Percentiles rank a stretch among this genome's conserved stretches.
Conservation (phyloP, 53 echinoderm and acorn worm genomes). For the Henricia sp. region DNA sequence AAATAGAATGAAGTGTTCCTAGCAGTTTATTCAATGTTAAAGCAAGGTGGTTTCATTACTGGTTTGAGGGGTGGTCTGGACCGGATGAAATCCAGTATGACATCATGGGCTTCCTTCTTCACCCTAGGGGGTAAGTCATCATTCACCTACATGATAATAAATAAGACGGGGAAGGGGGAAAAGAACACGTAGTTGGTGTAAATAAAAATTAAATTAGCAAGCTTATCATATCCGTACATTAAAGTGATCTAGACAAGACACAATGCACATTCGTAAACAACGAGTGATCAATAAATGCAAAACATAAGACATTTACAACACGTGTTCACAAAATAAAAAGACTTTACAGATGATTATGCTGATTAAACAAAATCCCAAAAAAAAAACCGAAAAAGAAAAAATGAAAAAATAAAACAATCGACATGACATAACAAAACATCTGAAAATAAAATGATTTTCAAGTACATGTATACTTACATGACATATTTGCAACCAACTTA, state of each 20-base stretch:
- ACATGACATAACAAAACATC: no score
- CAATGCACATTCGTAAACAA: not conserved
- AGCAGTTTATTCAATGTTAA: not conserved
- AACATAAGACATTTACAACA: not conserved
- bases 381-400: no score
- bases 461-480: no score
- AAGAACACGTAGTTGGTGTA: constrained; percentile 36
- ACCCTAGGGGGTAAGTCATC: constrained; percentile 86
- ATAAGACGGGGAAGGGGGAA: constrained; percentile 8
- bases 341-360: no score
- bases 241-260: not conserved
- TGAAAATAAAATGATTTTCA: no score
- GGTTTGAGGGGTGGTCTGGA: constrained; percentile 97
- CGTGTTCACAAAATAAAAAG: not conserved
- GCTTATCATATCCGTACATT: not conserved
- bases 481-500: no score
- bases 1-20: not conserved
- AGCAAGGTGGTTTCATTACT: constrained; percentile 73
- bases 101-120: constrained; percentile 97
- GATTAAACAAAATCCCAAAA: no score
- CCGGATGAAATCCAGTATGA: constrained; percentile 97
- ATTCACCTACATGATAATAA: constrained; percentile 68
- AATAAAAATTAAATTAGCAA: constrained; percentile 4
- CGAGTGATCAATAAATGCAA: not conserved
- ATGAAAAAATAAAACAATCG: no score